Base-by-base conservation (phyloP, 2,888 invertebrate genomes). In the Nysson spinosus region DNA sequence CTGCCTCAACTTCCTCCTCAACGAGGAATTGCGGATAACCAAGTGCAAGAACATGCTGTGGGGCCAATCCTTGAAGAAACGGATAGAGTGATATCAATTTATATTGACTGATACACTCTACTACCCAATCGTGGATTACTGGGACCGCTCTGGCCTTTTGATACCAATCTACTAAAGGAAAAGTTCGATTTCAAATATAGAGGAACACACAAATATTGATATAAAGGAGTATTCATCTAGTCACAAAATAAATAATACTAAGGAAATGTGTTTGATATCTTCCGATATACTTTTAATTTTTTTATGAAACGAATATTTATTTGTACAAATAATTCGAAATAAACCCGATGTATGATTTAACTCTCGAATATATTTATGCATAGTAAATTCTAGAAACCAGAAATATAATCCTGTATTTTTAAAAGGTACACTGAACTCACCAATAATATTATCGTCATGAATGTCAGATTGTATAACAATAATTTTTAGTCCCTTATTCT, bases 31-130 rank as follows among this genome's bases (percentile, higher is more conserved):
- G 50, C 2, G 85, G 81, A 24, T 74, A 81, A 16, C 78, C 78
- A 2, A 82, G 63, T 1, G 39, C 26, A 4, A 43, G 50, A 19
- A 75, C 77, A n/a, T 79, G 64, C 3, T 71, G 54, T 4, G 49
- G 30, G 14, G 70, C 44, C 2, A 77, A 43, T 30, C 72, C 72
- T 4, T 66, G 77, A 2, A 83, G 71, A 26, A 79, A 83, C 2
- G 66, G 20, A 0, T 56, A 55, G 24, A 83, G 56, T 1, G 81
- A 75, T 19, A 80, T 28, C 19, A 83, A 56, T 46, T 58, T 74
- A 46, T 83, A 85, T 11, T 75, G 79, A 56, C 84, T 77, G 42
- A 85, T 78, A 50, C 84, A 77, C 26, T 83, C 81, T 0, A 82
- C 70, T 12, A 82, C 46, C 85, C 85, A 85, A 14, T 80, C 81